Evolutionary conservation across 2,888 invertebrate species (phyloP), one percentile per base, ranked within the genome.

Genomic region (Spicauda simplicius): DNA sequence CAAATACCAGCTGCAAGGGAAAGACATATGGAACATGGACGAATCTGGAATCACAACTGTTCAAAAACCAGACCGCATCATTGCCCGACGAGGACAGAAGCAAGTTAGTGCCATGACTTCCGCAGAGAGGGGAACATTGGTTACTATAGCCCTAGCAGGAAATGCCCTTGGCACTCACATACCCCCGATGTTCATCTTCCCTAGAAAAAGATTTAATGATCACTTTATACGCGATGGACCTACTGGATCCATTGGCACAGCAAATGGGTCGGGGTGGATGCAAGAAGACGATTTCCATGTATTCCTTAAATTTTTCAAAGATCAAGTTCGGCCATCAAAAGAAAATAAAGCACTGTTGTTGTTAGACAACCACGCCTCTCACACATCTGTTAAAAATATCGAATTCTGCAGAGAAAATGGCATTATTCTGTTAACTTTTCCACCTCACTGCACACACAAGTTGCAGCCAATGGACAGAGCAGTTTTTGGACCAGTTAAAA

Each of bases 71-170:
- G n/a, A n/a, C n/a, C n/a, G n/a, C n/a, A n/a, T n/a, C n/a, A n/a
- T n/a, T n/a, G n/a, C n/a, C n/a, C 69, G 72, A 71, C 79, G 76
- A 73, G 85, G 86, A 25, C 25, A 52, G 48, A 48, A 48, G n/a
- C 48, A 48, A 48, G 48, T 48, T 11, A 81, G 84, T 20, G 71
- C 76, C 6, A 65, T 85, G 33, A 83, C 82, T 19, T 85, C 83
- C 12, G 82, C 76, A 7, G 84, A 86, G 74, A 70, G 74, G 19
- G 73, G 72, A 59, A 74, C 67, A 30, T 71, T 76, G 16, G 76
- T 76, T 20, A 76, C 73, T 12, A 7, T 76, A 56, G 73, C 74
- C 19, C 33, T 74, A 19, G 74, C 73, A 41, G 73, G 58, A 62
- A 76, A 71, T 41, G 74, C 76, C 8, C 20, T 72, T 37, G 74